These are phyloP conservation scores for Remorina albescens DNA, from an alignment of 2,797 vertebrate species.

Conservation along the genomic window DNA sequence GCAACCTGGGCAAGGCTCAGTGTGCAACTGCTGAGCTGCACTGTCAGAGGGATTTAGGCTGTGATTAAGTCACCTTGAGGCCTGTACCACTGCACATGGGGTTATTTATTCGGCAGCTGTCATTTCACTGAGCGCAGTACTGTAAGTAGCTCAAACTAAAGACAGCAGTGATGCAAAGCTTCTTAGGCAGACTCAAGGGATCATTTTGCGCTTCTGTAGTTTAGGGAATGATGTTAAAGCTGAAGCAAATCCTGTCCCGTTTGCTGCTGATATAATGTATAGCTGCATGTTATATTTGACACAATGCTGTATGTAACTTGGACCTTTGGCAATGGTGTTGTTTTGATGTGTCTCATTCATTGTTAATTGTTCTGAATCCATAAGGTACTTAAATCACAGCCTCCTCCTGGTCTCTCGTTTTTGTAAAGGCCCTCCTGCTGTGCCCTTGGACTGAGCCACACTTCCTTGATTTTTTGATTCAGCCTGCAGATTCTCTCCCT, in stretches of 20 bases:
- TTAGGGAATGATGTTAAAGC: conserved; percentile 12
- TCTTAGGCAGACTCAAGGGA: conserved; percentile 46
- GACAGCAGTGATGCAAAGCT: conserved; percentile 49
- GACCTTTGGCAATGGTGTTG: neutral
- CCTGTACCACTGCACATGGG: conserved; percentile 8
- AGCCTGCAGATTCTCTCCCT: conserved; percentile 9
- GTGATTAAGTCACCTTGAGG: conserved; percentile 59
- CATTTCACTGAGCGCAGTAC: conserved; percentile 45
- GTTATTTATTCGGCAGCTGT: conserved; percentile 59
- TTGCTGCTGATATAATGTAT: conserved; percentile 1
- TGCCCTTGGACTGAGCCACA: conserved; percentile 29
- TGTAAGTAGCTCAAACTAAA: conserved; percentile 46
- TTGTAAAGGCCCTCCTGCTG: neutral
- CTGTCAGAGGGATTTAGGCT: conserved; percentile 34
- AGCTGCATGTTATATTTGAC: neutral
- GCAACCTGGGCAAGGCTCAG: conserved; percentile 54
- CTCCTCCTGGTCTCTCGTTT: conserved; percentile 7
- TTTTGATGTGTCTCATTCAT: neutral
- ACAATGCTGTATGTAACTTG: neutral
- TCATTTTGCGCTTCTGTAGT: conserved; percentile 23
- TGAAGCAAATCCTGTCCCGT: conserved; percentile 10
- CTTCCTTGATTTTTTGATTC: neutral
- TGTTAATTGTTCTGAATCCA: conserved; percentile 10
- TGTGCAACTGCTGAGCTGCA: conserved; percentile 36
- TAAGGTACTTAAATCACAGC: conserved; percentile 6